Percentiles rank a stretch among this genome's conserved stretches.
Evolutionary conservation across 2,888 invertebrate genomes (phyloP).

Genomic region (Ophion slaviceki): DNA sequence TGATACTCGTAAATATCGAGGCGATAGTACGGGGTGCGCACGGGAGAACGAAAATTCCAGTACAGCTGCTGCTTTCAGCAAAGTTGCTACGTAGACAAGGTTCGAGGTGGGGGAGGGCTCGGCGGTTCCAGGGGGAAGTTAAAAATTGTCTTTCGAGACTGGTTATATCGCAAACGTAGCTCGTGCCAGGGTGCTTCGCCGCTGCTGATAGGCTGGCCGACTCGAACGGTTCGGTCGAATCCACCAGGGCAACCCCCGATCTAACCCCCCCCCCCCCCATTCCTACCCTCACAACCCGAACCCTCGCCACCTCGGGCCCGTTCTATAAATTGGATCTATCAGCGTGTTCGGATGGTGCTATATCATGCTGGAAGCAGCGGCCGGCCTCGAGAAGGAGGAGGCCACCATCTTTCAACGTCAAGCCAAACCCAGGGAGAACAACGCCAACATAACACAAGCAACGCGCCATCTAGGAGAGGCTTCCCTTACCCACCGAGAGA

Average conservation of each 20-base stretch:
- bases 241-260: conserved; percentile 14
- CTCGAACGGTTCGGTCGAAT: conserved; percentile 53
- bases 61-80: conserved; percentile 53
- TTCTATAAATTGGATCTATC: conserved; percentile 83
- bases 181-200: conserved; percentile 33
- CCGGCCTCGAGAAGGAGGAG: conserved; percentile 78
- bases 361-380: conserved; percentile 81
- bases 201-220: conserved; percentile 38
- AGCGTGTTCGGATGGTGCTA: conserved; percentile 82
- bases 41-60: conserved; percentile 30
- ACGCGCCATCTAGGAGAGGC: conserved; percentile 57
- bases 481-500: conserved; percentile 70
- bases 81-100: conserved; percentile 63
- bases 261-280: neutral
- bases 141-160: conserved; percentile 70
- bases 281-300: neutral
- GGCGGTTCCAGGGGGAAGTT: conserved; percentile 62
- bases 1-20: conserved; percentile 52
- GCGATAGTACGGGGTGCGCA: conserved; percentile 10
- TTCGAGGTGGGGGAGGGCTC: conserved; percentile 27
- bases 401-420: conserved; percentile 82
- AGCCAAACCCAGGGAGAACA: conserved; percentile 71
- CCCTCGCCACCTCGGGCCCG: conserved; percentile 66
- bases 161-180: conserved; percentile 41
- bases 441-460: conserved; percentile 67